Evolutionary conservation across 2,888 invertebrate species (phyloP).

Genomic region (Phasia obesa): DNA sequence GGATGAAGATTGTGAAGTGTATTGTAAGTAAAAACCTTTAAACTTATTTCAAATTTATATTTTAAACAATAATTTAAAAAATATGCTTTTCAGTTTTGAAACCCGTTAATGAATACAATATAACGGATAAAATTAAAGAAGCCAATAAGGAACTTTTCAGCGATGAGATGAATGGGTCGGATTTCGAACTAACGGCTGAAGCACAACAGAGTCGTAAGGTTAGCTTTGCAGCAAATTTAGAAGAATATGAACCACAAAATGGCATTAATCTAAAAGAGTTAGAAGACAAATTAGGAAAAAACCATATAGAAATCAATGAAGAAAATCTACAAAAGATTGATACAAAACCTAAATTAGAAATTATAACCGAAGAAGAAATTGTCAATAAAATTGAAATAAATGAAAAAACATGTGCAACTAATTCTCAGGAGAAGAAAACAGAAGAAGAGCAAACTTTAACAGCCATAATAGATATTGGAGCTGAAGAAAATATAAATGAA

Average conservation of each 20-base stretch:
- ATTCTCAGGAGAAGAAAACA: slow-evolving; percentile 14
- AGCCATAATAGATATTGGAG: slow-evolving; percentile 4
- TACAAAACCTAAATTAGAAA: slow-evolving; percentile 68
- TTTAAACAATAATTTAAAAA: background rate
- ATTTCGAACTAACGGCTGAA: slow-evolving; percentile 16
- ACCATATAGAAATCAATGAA: slow-evolving; percentile 20
- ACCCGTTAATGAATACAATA: slow-evolving; percentile 84
- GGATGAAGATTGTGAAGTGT: slow-evolving; percentile 82
- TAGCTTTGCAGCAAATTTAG: slow-evolving; percentile 83
- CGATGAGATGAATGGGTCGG: slow-evolving; percentile 60
- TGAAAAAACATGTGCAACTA: slow-evolving; percentile 26
- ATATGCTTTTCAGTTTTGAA: slow-evolving; percentile 76
- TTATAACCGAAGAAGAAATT: slow-evolving; percentile 60
- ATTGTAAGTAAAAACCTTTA: slow-evolving; percentile 78
- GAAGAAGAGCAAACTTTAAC: background rate
- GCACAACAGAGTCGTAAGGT: slow-evolving; percentile 79
- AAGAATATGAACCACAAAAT: slow-evolving; percentile 83
- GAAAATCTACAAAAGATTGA: slow-evolving; percentile 44
- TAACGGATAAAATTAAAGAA: slow-evolving; percentile 84
- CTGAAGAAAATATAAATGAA: background rate
- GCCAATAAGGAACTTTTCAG: slow-evolving; percentile 83
- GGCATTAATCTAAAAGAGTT: slow-evolving; percentile 59
- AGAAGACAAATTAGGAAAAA: slow-evolving; percentile 49
- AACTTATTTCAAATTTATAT: background rate
- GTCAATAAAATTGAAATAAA: slow-evolving; percentile 44